Evolutionary conservation across 2,888 invertebrate species (phyloP).

Genomic region (Branchipolynoe longqiensis): DNA sequence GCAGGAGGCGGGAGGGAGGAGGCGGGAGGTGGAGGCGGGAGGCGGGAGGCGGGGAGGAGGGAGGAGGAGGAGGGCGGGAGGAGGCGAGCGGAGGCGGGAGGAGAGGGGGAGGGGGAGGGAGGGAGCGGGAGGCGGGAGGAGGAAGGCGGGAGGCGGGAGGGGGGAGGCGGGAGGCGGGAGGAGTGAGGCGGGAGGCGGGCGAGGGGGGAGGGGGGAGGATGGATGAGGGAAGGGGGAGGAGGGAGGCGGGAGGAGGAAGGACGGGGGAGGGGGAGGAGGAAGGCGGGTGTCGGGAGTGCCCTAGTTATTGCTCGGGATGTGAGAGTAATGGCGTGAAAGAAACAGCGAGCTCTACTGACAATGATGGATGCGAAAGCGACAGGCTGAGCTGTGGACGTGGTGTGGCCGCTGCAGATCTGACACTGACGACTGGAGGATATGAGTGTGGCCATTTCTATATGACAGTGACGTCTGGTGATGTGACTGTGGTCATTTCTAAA

Average conservation of each 20-base stretch:
- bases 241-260: not conserved
- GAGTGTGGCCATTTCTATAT: no score
- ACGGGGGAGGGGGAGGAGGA: not conserved
- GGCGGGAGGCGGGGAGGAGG: not conserved
- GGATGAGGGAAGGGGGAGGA: not conserved
- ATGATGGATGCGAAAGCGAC: no score
- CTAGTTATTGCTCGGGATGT: no score
- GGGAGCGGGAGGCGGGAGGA: no score
- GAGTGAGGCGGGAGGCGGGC: slow-evolving; percentile 22
- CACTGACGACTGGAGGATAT: no score
- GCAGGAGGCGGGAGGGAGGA: not conserved
- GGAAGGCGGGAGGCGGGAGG: not conserved
- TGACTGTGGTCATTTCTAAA: no score
- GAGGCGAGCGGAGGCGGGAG: not conserved
- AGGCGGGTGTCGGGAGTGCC: not conserved
- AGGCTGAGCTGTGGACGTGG: no score
- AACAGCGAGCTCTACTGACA: no score
- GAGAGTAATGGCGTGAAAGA: no score
- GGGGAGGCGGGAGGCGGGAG: not conserved
- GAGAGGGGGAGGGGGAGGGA: no score
- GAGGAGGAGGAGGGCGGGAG: not conserved
- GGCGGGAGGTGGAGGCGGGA: not conserved
- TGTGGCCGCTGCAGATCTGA: no score
- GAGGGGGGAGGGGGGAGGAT: not conserved
- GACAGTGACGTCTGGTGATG: no score